Base-by-base conservation (phyloP, 2,888 invertebrate genomes). In the Cantharis nigra region DNA sequence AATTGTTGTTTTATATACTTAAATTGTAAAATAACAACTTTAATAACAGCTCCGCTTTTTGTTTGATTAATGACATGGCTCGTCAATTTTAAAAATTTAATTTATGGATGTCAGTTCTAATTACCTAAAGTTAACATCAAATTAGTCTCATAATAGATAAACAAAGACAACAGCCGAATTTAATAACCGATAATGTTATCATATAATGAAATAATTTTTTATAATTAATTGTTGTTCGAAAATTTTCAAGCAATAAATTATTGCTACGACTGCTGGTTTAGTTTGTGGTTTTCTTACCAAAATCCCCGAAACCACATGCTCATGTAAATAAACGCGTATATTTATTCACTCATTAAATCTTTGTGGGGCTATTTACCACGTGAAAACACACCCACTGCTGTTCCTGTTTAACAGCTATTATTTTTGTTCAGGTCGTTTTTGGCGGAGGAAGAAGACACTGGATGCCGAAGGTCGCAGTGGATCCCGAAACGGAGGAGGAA, bases 381-480 rank as follows among this genome's bases (percentile, higher is more conserved):
- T 5, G 33, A 33, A 33, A 33, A 33, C 33, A 33, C 49, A 49
- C 7, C 9, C 7, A 5, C 49, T n/a, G 7, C n/a, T n/a, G 13
- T 49, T 49, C 3, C n/a, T 49, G 2, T 13, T 4, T 13, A 67
- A 23, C 63, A 14, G 2, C 14, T 49, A 62, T n/a, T 13, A 49
- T 49, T 49, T n/a, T 49, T 13, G n/a, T 79, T 20, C 85, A 95
- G 95, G 95, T 95, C 10, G 90, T 95, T 70, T 90, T 95, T 86
- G 95, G 95, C 1, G 95, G 95, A 1, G 95, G 95, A 0, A 90
- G 95, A 81, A 90, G 94, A 67, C 94, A 94, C 84, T 95, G 95
- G 89, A 89, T 95, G 67, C 94, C 95, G 4, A 94, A 92, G 83
- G 92, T 94, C 33, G 92, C 93, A 0, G 89, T 90, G 81, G 94